A percentile compares a stretch with the other conserved stretches of the same genome.
phyloP scores from a whole-genome alignment of 2,797 vertebrate species.

The Borostomias antarcticus region DNA sequence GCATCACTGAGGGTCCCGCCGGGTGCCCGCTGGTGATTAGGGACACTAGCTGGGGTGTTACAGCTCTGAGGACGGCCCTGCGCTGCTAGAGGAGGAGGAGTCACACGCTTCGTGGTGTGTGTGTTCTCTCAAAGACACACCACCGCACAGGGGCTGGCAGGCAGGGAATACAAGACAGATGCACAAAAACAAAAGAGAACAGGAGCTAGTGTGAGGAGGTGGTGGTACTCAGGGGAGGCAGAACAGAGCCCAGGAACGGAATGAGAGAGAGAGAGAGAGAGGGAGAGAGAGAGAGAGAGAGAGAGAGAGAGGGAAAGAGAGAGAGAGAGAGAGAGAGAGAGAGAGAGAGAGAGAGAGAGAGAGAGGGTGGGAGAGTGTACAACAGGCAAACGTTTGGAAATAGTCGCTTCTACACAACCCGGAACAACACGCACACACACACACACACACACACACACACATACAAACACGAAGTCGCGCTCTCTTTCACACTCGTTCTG shows the following conservation, averaged over 20 bases:
- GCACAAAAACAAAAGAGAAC: too few species aligned
- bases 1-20: conserved; percentile 34
- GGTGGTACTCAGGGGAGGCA: too few species aligned
- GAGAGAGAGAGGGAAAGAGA: not conserved
- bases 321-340: not conserved
- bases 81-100: not conserved
- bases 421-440: too few species aligned
- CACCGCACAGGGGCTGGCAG: not conserved
- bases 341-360: not conserved
- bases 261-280: not conserved
- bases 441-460: too few species aligned
- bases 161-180: too few species aligned
- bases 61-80: not conserved
- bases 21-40: conserved; percentile 7
- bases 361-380: not conserved
- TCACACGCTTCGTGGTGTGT: not conserved
- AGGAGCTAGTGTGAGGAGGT: too few species aligned
- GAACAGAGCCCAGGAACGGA: too few species aligned
- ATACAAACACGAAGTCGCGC: too few species aligned
- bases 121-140: not conserved
- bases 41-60: conserved; percentile 20
- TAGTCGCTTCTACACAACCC: too few species aligned
- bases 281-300: not conserved
- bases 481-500: too few species aligned
- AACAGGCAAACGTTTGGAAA: not conserved